Evolutionary conservation across 2,888 invertebrate species (phyloP).

Genomic region (Carterocephalus palaemon): DNA sequence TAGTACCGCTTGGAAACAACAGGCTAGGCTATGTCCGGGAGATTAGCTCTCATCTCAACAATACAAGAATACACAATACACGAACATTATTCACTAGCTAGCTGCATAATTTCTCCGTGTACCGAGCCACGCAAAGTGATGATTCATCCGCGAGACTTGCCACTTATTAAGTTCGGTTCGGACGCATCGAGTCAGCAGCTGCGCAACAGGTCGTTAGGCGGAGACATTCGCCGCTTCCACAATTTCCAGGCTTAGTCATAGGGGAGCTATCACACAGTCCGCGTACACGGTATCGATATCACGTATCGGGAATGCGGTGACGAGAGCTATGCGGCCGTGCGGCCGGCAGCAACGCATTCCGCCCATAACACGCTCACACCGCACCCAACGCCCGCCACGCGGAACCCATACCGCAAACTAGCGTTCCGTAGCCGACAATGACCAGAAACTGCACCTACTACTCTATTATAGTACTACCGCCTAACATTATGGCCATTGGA

Average conservation of each 20-base stretch:
- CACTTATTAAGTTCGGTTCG: slow-evolving; percentile 15
- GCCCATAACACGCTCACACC: slow-evolving; percentile 40
- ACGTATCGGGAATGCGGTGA: slow-evolving; percentile 40
- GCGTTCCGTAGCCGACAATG: slow-evolving; percentile 1
- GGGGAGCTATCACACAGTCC: not conserved
- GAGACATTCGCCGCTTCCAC: slow-evolving; percentile 32
- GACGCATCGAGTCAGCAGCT: slow-evolving; percentile 4
- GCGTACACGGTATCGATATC: slow-evolving; percentile 34
- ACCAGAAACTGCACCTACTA: slow-evolving; percentile 8
- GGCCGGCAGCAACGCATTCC: slow-evolving; percentile 41
- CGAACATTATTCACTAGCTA: not conserved
- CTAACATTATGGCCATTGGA: too few relatives aligned
- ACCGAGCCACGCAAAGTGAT: slow-evolving; percentile 4
- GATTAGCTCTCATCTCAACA: not conserved
- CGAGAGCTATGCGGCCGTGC: slow-evolving; percentile 43
- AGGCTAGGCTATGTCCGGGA: too few relatives aligned
- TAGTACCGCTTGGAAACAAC: too few relatives aligned
- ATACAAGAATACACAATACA: not conserved
- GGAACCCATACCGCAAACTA: slow-evolving; percentile 17
- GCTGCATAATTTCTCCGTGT: slow-evolving; percentile 4
- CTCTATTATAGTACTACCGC: too few relatives aligned
- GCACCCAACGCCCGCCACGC: slow-evolving; percentile 31
- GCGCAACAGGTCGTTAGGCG: slow-evolving; percentile 34
- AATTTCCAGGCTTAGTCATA: slow-evolving; percentile 29
- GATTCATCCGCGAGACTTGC: slow-evolving; percentile 10